Base-by-base conservation (phyloP, 1,140 invertebrate species). In the Microplitis mediator region DNA sequence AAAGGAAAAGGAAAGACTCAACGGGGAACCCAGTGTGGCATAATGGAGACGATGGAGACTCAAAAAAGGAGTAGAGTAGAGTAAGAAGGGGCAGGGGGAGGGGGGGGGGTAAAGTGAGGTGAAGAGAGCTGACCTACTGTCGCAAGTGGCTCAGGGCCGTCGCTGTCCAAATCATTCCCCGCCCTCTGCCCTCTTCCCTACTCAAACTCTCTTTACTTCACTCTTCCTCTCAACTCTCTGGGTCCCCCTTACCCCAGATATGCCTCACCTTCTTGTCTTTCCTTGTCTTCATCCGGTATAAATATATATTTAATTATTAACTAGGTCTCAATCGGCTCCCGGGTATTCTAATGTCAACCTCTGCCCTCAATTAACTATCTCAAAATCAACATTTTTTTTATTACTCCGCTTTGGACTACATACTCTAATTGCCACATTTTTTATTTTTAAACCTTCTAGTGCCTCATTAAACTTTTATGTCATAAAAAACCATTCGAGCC, bases 61-160 rank as follows among this genome's bases (percentile, higher is more conserved):
- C 70, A 69, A 77, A 77, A 75, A 77, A 74, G 72, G 66, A 72
- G 72, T 66, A 65, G 72, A 73, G 74, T 73, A 66, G 73, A 75
- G 73, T 78, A 78, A 78, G 78, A 71, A 75, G 75, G 75, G 71
- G 69, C 74, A 73, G 73, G 75, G 73, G 78, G 79, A 78, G 78
- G 74, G 75, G 75, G 75, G 71, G 69, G 69, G 74, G 72, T 65
- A 64, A 74, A 74, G 74, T 74, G 76, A 75, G 74, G 76, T 76
- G 75, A 77, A 76, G 75, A 81, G 79, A 78, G 78, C 75, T 81
- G 80, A 81, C 80, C 80, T 81, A 81, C 80, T 81, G 80, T 77
- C 76, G 75, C 84, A 87, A 86, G 85, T 87, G 84, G 85, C 85
- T 86, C 85, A 87, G 85, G 84, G 85, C 83, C 85, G 83, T 83